phyloP scores from a whole-genome alignment of 1,140 invertebrate genomes.

The Sarcophaga peregrina region DNA sequence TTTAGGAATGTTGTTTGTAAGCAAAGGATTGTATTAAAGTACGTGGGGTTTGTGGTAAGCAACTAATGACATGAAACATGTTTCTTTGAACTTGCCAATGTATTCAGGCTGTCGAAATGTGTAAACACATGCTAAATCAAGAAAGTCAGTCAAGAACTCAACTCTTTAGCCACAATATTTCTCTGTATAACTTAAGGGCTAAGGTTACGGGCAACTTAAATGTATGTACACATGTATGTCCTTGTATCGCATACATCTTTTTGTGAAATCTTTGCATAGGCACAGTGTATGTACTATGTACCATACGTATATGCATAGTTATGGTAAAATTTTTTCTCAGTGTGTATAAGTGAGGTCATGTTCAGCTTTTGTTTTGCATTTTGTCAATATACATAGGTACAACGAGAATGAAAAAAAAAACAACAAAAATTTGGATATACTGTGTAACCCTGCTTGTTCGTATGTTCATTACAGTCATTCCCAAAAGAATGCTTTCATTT shows the following conservation, averaged over 20 bases:
- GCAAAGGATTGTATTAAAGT: neutral
- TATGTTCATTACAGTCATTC: neutral
- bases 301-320: too few species aligned
- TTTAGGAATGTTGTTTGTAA: neutral
- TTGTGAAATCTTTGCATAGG: neutral
- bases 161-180: neutral
- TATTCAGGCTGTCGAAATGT: slow-evolving; percentile 24
- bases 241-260: neutral
- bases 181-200: neutral
- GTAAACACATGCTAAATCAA: neutral
- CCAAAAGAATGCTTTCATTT: too few species aligned
- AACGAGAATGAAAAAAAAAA: neutral
- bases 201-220: slow-evolving; percentile 6
- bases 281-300: neutral
- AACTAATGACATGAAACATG: slow-evolving; percentile 23
- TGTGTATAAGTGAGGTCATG: slow-evolving; percentile 4
- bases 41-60: neutral
- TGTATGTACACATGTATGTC: neutral
- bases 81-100: slow-evolving; percentile 38
- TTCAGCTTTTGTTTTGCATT: slow-evolving; percentile 27
- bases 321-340: neutral
- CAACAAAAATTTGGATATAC: neutral
- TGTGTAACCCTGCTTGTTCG: neutral
- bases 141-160: neutral
- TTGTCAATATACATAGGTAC: neutral